These are phyloP conservation scores for Pachycephus smyrnensis DNA, from an alignment of 2,888 invertebrate species.

Conservation along the genomic window DNA sequence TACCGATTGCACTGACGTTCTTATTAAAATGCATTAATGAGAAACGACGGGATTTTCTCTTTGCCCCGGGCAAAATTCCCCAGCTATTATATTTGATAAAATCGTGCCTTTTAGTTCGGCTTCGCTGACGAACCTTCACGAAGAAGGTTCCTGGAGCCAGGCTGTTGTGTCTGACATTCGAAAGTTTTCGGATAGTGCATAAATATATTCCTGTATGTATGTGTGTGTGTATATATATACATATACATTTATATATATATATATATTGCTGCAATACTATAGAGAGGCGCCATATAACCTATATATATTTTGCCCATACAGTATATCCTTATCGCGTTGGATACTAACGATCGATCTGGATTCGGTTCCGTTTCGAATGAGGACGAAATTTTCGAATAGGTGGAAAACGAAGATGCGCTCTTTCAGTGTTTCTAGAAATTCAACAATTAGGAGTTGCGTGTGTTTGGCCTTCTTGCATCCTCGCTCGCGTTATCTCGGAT, in stretches of 20 bases:
- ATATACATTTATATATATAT: background rate
- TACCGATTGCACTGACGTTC: background rate
- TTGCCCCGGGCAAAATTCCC: background rate
- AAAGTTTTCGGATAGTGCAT: background rate
- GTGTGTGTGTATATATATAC: background rate
- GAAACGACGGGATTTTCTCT: background rate
- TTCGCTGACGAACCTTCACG: background rate
- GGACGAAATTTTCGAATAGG: background rate
- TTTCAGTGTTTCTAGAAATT: background rate
- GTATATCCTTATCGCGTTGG: background rate
- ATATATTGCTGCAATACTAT: background rate
- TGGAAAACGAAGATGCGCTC: background rate
- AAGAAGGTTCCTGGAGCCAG: background rate
- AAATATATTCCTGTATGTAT: background rate
- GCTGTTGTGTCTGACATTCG: background rate
- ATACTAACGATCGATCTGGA: background rate
- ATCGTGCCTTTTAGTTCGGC: background rate
- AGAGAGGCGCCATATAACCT: background rate
- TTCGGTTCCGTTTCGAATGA: background rate
- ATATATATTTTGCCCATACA: background rate
- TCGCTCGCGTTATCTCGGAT: constrained; percentile 37
- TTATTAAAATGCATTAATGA: background rate
- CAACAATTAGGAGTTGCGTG: background rate
- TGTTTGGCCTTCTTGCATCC: constrained; percentile 8
- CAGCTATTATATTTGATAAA: background rate